A percentile compares a stretch with the other conserved stretches of the same genome.
Conservation (phyloP, 2,888 invertebrate genomes). For the Brenthis hecate region DNA sequence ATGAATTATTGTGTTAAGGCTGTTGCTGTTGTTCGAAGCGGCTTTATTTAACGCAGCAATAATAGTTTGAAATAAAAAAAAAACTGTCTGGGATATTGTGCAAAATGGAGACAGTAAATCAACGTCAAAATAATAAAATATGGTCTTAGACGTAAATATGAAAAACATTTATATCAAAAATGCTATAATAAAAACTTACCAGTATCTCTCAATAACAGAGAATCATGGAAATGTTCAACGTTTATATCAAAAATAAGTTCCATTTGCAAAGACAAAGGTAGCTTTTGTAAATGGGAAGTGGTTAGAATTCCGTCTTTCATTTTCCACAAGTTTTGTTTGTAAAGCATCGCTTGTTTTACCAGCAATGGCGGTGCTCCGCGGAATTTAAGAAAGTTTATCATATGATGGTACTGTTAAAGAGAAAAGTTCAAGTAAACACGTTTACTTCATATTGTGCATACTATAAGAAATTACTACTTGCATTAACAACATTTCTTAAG, state of each 20-base stretch:
- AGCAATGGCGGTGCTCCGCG: constrained; percentile 57
- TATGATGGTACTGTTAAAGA: constrained; percentile 64
- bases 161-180: background rate
- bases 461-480: background rate
- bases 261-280: constrained; percentile 69
- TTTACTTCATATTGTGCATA: background rate
- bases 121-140: no score
- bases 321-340: constrained; percentile 66
- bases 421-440: constrained; percentile 1
- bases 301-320: constrained; percentile 70
- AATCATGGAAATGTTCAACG: constrained; percentile 67
- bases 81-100: no score
- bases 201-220: constrained; percentile 54
- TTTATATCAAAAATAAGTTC: constrained; percentile 77
- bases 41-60: no score
- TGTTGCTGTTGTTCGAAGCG: no score
- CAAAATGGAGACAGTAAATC: no score
- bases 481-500: background rate
- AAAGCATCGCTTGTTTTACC: constrained; percentile 61
- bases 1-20: no score
- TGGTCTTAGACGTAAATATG: no score
- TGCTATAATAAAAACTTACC: constrained; percentile 21
- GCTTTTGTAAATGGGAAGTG: constrained; percentile 56
- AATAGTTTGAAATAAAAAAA: no score
- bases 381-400: constrained; percentile 61